Evolutionary conservation across 2,113 vertebrate species (phyloP).

Genomic region (Boulengeromyrus knoepffleri): DNA sequence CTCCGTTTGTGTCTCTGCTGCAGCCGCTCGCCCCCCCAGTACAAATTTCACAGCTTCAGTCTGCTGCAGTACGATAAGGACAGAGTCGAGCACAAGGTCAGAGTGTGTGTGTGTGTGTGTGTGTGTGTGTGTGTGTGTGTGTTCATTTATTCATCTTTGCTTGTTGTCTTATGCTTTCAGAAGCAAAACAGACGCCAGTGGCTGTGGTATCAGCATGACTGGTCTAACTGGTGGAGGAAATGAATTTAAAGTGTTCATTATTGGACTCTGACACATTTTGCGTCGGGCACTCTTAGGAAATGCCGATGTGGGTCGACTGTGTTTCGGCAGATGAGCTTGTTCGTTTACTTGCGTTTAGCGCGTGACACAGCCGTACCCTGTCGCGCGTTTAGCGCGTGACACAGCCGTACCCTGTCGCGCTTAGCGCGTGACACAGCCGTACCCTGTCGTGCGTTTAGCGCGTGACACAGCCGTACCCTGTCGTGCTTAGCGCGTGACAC

Average conservation of each 20-base stretch:
- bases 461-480: too few relatives aligned
- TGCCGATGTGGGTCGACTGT: not conserved
- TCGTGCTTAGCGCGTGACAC: too few relatives aligned
- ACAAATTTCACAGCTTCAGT: slow-evolving; percentile 74
- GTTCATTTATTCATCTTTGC: not conserved
- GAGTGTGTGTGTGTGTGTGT: not conserved
- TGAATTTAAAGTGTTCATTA: not conserved
- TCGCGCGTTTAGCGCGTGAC: too few relatives aligned
- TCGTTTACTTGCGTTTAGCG: not conserved
- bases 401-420: too few relatives aligned
- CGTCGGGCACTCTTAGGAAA: not conserved
- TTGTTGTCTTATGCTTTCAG: not conserved
- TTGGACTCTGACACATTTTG: not conserved
- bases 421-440: too few relatives aligned
- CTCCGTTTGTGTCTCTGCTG: not conserved
- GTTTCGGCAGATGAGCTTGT: not conserved
- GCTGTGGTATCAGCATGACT: not conserved
- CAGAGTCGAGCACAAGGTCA: slow-evolving; percentile 74
- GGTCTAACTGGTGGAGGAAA: not conserved
- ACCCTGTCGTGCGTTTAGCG: too few relatives aligned
- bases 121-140: not conserved
- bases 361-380: too few relatives aligned
- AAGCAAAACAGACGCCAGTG: not conserved
- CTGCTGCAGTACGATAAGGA: slow-evolving; percentile 76
- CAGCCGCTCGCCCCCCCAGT: slow-evolving; percentile 51